A percentile compares a stretch with the other conserved stretches of the same genome.
These are phyloP conservation scores for Unio delphinus DNA, from an alignment of 2,888 invertebrate genomes.

Conservation along the genomic window DNA sequence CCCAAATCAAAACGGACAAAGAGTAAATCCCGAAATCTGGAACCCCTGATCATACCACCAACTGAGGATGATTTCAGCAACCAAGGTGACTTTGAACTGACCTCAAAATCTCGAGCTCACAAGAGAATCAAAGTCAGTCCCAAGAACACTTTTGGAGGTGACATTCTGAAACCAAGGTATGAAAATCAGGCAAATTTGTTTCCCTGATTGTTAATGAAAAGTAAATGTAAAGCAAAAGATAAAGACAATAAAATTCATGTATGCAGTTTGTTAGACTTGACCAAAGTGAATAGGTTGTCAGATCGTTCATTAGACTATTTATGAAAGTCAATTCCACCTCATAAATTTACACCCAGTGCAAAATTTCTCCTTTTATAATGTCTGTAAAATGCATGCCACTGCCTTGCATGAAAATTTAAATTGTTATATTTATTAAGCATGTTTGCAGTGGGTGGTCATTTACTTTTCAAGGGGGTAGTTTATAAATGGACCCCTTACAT, in stretches of 20 bases:
- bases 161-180: conserved; percentile 62
- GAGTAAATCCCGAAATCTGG: conserved; percentile 41
- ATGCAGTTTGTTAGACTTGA: no score
- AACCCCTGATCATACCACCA: conserved; percentile 31
- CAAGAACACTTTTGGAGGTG: conserved; percentile 60
- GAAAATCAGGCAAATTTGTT: conserved; percentile 2
- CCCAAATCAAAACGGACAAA: conserved; percentile 41
- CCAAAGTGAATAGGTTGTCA: no score
- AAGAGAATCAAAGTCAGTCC: conserved; percentile 63
- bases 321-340: no score
- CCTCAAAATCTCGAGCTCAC: conserved; percentile 67
- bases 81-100: conserved; percentile 65
- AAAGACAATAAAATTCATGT: not conserved
- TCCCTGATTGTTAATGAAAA: not conserved
- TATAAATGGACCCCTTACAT: no score
- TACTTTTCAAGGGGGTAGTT: no score
- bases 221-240: not conserved
- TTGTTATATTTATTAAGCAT: no score
- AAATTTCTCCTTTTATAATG: no score
- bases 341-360: no score
- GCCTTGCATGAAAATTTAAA: no score
- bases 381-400: no score
- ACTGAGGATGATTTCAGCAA: conserved; percentile 49
- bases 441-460: no score
- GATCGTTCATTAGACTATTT: no score